Conservation (phyloP, 2,888 invertebrate genomes). For the Shargacucullia verbasci region DNA sequence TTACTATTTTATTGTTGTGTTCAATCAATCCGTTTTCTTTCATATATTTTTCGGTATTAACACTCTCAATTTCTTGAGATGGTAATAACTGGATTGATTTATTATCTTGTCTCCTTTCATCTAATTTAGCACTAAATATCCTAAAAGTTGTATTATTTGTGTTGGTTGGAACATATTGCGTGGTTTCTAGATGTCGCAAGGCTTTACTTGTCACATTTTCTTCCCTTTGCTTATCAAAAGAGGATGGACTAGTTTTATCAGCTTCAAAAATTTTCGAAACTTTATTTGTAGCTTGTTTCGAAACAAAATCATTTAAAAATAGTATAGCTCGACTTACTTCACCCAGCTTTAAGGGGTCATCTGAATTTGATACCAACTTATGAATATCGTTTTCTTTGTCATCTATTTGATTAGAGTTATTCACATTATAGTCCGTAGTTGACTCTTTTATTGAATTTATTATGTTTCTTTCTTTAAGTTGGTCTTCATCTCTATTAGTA, state of each 20-base stretch:
- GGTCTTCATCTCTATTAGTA: background rate
- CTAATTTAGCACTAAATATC: background rate
- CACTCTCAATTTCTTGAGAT: background rate
- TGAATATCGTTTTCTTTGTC: slow-evolving; percentile 15
- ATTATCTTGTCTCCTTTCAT: background rate
- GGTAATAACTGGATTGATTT: background rate
- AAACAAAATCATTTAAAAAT: slow-evolving; percentile 48
- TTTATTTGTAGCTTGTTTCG: slow-evolving; percentile 49
- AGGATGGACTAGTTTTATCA: slow-evolving; percentile 1
- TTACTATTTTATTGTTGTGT: background rate
- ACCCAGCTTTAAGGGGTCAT: slow-evolving; percentile 29
- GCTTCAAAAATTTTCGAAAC: background rate
- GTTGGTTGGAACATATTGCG: no score
- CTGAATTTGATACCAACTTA: slow-evolving; percentile 9
- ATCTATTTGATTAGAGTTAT: slow-evolving; percentile 2
- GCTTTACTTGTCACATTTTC: background rate
- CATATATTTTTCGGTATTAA: background rate
- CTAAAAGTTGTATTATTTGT: no score
- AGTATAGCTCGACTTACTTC: slow-evolving; percentile 49
- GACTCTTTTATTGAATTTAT: background rate
- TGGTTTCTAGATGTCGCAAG: background rate
- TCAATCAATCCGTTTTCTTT: background rate
- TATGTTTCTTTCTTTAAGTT: slow-evolving; percentile 16
- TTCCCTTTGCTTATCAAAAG: background rate
- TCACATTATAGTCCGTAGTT: slow-evolving; percentile 7